Conservation (phyloP, 2,888 invertebrate genomes). For the Ashinkailepas kermadecensis region DNA sequence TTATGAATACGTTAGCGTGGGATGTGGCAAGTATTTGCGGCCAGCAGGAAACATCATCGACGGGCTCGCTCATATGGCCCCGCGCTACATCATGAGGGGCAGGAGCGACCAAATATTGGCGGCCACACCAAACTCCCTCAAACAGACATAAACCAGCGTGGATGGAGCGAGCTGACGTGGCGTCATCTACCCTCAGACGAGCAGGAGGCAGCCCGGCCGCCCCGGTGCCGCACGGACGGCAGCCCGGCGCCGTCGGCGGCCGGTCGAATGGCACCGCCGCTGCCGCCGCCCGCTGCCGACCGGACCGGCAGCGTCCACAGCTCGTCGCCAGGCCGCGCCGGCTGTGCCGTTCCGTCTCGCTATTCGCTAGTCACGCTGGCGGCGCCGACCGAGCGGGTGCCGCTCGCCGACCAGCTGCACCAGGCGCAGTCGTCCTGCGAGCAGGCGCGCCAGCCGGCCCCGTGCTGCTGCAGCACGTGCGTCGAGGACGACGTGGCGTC, state of each 20-base stretch:
- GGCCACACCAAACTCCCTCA: too few relatives aligned
- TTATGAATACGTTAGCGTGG: too few relatives aligned
- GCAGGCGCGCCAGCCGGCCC: conserved; percentile 19
- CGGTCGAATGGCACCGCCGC: not conserved
- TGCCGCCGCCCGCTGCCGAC: conserved; percentile 25
- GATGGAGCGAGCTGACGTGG: too few relatives aligned
- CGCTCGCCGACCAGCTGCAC: not conserved
- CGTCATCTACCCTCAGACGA: too few relatives aligned
- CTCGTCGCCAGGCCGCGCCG: conserved; percentile 36
- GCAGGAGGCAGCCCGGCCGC: not conserved
- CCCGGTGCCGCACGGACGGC: not conserved
- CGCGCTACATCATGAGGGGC: too few relatives aligned
- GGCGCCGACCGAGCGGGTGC: not conserved
- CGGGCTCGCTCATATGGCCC: too few relatives aligned
- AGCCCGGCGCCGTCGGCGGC: not conserved
- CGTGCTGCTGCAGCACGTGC: conserved; percentile 35
- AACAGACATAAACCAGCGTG: too few relatives aligned
- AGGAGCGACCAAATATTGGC: too few relatives aligned
- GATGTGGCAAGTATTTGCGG: too few relatives aligned
- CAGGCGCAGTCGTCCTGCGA: not conserved
- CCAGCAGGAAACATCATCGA: too few relatives aligned
- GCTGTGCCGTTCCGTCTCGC: conserved; percentile 35
- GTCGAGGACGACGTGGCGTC: conserved; percentile 27
- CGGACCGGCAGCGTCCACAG: conserved; percentile 36
- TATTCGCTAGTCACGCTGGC: conserved; percentile 27